These are phyloP conservation scores for Tanypteryx hageni DNA, from an alignment of 2,888 invertebrate species.

Conservation along the genomic window DNA sequence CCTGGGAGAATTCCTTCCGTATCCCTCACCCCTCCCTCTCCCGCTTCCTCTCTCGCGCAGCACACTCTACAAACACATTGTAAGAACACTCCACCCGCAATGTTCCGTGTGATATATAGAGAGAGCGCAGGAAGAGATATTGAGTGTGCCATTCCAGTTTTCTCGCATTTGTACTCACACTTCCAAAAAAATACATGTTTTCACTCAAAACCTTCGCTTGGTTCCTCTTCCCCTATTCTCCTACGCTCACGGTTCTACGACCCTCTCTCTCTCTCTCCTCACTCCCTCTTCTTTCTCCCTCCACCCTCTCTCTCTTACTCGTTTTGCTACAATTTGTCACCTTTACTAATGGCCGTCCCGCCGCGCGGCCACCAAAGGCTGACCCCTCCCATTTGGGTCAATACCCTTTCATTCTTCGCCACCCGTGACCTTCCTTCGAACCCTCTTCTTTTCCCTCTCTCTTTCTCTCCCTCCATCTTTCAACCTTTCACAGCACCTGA, in stretches of 20 bases:
- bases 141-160: background rate
- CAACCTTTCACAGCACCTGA: background rate
- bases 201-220: background rate
- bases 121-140: background rate
- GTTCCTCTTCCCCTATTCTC: background rate
- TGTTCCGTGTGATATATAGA: background rate
- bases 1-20: background rate
- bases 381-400: background rate
- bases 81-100: background rate
- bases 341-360: background rate
- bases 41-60: background rate
- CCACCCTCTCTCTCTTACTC: background rate
- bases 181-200: conserved; percentile 7
- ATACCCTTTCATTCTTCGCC: background rate
- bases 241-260: no score
- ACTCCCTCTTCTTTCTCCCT: no score
- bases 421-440: background rate
- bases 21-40: no score
- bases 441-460: background rate
- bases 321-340: background rate
- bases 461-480: no score
- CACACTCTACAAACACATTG: background rate
- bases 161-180: background rate
- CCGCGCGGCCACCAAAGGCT: background rate
- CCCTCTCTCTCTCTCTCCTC: no score